Evolutionary conservation across 2,888 invertebrate species (phyloP).

Genomic region (Chesias legatella): DNA sequence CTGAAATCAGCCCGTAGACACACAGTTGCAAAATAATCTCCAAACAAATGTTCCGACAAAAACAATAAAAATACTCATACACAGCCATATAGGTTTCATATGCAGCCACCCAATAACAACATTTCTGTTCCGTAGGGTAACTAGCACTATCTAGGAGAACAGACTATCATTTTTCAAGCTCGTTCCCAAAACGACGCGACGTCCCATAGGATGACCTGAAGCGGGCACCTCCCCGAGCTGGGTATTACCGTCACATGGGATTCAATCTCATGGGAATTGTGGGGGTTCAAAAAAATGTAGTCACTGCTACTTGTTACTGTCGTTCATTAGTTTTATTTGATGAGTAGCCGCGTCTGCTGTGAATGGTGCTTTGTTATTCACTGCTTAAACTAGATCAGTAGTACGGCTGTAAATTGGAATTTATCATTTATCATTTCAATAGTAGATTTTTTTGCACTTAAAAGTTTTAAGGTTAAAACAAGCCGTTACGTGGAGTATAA

Average conservation of each 20-base stretch:
- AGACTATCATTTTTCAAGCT: conserved; percentile 54
- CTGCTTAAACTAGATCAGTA: too few relatives aligned
- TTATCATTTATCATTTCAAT: too few relatives aligned
- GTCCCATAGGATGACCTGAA: conserved; percentile 57
- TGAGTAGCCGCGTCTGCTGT: neutral
- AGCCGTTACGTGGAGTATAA: too few relatives aligned
- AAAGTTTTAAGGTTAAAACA: too few relatives aligned
- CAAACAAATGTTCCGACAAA: too few relatives aligned
- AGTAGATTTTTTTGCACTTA: too few relatives aligned
- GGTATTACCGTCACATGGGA: conserved; percentile 65
- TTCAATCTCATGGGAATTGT: conserved; percentile 79
- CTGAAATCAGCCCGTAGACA: too few relatives aligned
- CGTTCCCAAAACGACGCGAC: conserved; percentile 44
- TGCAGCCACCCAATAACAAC: conserved; percentile 5
- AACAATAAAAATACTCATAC: too few relatives aligned
- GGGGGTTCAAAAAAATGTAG: conserved; percentile 54
- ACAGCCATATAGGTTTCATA: too few relatives aligned
- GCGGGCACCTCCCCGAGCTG: conserved; percentile 39
- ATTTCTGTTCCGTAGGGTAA: conserved; percentile 15
- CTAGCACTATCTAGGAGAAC: conserved; percentile 18
- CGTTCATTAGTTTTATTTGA: conserved; percentile 16
- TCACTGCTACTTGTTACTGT: conserved; percentile 15
- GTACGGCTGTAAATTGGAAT: too few relatives aligned
- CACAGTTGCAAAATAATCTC: too few relatives aligned
- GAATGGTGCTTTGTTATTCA: neutral